Percentiles rank a stretch among this genome's conserved stretches.
phyloP scores from a whole-genome alignment of 2,888 invertebrate species.

The Drosophila emarginata region DNA sequence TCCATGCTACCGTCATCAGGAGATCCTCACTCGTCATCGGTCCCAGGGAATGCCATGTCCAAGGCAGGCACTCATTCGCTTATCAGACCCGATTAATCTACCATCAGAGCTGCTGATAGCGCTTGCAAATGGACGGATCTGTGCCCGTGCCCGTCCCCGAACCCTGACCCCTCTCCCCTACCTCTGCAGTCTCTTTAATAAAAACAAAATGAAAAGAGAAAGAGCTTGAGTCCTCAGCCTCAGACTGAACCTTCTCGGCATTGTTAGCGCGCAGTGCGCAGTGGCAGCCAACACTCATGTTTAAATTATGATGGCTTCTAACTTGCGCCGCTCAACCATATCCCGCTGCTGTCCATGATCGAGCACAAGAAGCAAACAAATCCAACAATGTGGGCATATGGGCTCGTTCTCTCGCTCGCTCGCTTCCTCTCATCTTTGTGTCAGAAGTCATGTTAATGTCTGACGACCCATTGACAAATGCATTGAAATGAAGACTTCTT shows the following conservation, averaged over 20 bases:
- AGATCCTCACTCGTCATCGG: conserved; percentile 61
- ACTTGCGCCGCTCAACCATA: conserved; percentile 52
- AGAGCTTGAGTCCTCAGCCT: conserved; percentile 31
- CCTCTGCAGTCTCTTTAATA: conserved; percentile 7
- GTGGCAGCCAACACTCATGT: conserved; percentile 77
- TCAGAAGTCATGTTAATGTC: conserved; percentile 49
- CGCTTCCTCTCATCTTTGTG: conserved; percentile 27
- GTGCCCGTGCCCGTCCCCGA: too few species aligned
- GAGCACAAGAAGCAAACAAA: conserved; percentile 9
- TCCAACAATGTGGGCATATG: conserved; percentile 62
- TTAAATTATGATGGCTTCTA: conserved; percentile 79
- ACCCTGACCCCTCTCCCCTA: conserved; percentile 50
- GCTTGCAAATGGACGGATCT: conserved; percentile 52
- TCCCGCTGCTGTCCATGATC: not conserved
- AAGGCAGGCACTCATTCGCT: conserved; percentile 49
- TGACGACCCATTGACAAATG: conserved; percentile 55
- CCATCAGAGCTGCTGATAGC: conserved; percentile 78
- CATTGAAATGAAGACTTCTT: conserved; percentile 31
- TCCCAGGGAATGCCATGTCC: conserved; percentile 27
- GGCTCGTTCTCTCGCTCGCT: conserved; percentile 13
- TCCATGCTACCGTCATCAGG: conserved; percentile 72
- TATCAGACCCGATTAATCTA: conserved; percentile 80
- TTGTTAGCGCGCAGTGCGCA: conserved; percentile 64
- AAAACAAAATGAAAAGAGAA: not conserved
- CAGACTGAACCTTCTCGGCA: conserved; percentile 36